These are phyloP conservation scores for Scarus forsteni DNA, from an alignment of 2,797 vertebrate genomes.

Conservation along the genomic window DNA sequence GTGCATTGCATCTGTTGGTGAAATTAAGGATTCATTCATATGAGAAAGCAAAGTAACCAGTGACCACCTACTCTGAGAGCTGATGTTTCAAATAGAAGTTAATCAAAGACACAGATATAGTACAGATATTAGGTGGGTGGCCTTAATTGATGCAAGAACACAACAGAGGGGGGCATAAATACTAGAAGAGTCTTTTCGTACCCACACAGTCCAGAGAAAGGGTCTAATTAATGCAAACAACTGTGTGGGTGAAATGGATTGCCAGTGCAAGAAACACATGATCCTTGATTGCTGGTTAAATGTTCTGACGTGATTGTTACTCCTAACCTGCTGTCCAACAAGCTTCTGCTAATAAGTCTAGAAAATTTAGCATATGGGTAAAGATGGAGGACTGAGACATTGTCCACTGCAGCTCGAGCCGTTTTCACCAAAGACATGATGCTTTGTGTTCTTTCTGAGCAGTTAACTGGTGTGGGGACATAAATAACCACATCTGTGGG, in stretches of 20 bases:
- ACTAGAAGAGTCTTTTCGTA: constrained; percentile 5
- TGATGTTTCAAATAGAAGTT: background rate
- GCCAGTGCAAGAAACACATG: background rate
- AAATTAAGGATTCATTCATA: no score
- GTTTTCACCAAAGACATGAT: constrained; percentile 34
- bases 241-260: constrained; percentile 25
- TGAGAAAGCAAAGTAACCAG: no score
- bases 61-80: no score
- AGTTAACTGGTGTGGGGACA: constrained; percentile 25
- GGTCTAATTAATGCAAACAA: constrained; percentile 27
- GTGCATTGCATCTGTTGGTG: no score
- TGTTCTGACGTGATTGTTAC: background rate
- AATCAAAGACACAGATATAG: background rate
- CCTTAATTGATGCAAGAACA: constrained; percentile 11
- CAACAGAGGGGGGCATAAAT: background rate
- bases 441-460: constrained; percentile 42
- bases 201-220: constrained; percentile 31
- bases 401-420: constrained; percentile 37
- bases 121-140: background rate
- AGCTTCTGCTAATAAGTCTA: constrained; percentile 30
- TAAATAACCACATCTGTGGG: constrained; percentile 57
- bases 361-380: constrained; percentile 27
- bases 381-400: constrained; percentile 53
- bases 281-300: background rate
- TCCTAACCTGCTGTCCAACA: constrained; percentile 25